phyloP scores from a whole-genome alignment of 2,888 invertebrate genomes.

The Tinea pellionella region DNA sequence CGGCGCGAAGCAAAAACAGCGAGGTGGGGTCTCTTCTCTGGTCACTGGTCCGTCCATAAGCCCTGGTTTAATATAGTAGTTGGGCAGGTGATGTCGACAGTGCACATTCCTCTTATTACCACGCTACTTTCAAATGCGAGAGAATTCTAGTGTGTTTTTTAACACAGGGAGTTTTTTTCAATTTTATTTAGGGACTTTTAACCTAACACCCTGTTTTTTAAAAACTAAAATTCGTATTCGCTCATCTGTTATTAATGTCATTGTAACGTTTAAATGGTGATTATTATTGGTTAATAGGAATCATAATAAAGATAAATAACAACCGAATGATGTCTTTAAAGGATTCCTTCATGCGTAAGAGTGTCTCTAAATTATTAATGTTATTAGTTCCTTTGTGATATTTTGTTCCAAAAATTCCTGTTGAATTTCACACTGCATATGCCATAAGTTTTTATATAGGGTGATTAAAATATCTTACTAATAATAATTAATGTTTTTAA shows the following conservation, averaged over 20 bases:
- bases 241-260: background rate
- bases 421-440: background rate
- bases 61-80: too few relatives aligned
- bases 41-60: too few relatives aligned
- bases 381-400: background rate
- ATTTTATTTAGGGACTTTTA: too few relatives aligned
- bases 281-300: conserved; percentile 36
- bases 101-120: too few relatives aligned
- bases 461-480: too few relatives aligned
- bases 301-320: conserved; percentile 38
- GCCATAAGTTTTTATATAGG: background rate
- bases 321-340: conserved; percentile 35
- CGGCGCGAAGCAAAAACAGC: too few relatives aligned
- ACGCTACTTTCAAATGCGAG: too few relatives aligned
- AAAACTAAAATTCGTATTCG: background rate
- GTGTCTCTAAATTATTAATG: background rate
- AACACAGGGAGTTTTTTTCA: too few relatives aligned
- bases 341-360: conserved; percentile 39
- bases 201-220: background rate
- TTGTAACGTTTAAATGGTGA: background rate
- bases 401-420: background rate
- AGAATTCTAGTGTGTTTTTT: too few relatives aligned
- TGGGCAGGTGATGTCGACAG: too few relatives aligned
- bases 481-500: too few relatives aligned
- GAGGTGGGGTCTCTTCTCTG: too few relatives aligned